Conservation (phyloP, 2,888 invertebrate genomes). For the Mamestra brassicae region DNA sequence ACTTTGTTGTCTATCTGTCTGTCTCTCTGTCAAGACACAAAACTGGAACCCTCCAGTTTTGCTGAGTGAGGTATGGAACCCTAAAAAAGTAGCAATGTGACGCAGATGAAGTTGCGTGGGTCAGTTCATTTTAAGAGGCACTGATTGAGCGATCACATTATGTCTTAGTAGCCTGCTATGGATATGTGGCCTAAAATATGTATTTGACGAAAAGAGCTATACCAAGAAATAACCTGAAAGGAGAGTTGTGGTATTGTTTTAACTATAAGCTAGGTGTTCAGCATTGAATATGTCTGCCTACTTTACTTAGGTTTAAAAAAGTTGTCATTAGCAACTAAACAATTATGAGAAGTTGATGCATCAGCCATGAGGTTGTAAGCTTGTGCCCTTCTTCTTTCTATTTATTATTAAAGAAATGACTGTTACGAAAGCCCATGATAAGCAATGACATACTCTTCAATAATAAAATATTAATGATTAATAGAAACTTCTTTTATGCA, state of each 20-base stretch:
- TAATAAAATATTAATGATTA: neutral
- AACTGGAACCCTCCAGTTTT: too few species aligned
- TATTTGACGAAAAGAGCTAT: too few species aligned
- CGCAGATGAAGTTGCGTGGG: too few species aligned
- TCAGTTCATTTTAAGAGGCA: too few species aligned
- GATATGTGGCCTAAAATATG: too few species aligned
- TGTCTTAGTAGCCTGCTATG: too few species aligned
- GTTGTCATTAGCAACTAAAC: slow-evolving; percentile 24
- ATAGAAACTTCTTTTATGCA: neutral
- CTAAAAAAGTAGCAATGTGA: too few species aligned
- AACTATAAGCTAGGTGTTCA: neutral
- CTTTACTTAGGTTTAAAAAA: slow-evolving; percentile 2
- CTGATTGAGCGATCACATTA: too few species aligned
- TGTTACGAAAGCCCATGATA: neutral
- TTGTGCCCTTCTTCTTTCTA: neutral
- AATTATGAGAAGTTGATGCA: slow-evolving; percentile 4
- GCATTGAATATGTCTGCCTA: neutral
- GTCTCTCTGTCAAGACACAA: too few species aligned
- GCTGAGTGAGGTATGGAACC: too few species aligned
- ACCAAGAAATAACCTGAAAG: too few species aligned
- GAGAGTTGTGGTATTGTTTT: neutral
- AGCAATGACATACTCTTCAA: neutral
- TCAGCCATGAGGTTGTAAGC: slow-evolving; percentile 22
- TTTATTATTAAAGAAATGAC: neutral
- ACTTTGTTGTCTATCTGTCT: too few species aligned